A percentile compares a stretch with the other conserved stretches of the same genome.
These are phyloP conservation scores for Ctenoplectra terminalis DNA, from an alignment of 1,140 invertebrate species.

Conservation along the genomic window DNA sequence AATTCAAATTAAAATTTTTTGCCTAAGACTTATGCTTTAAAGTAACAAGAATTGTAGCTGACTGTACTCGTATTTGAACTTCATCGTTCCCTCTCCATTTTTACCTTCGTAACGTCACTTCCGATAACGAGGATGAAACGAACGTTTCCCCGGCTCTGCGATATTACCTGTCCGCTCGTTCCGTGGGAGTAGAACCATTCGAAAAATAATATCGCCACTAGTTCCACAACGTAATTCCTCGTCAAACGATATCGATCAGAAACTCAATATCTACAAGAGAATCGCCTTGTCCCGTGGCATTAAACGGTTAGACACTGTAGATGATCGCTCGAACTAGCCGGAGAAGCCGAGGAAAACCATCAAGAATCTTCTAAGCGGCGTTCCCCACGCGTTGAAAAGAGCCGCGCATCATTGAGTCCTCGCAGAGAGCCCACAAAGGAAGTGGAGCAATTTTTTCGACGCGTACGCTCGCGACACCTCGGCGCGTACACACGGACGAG, in stretches of 20 bases:
- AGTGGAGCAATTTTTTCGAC: conserved; percentile 33
- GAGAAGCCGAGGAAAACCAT: not conserved
- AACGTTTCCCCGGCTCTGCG: conserved; percentile 27
- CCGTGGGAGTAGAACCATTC: not conserved
- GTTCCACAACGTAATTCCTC: not conserved
- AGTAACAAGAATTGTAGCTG: conserved; percentile 30
- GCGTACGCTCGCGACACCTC: conserved; percentile 8
- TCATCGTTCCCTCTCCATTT: too few species aligned
- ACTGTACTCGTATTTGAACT: conserved; percentile 26
- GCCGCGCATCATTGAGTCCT: not conserved
- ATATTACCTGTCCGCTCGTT: conserved; percentile 46
- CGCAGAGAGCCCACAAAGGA: not conserved
- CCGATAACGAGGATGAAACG: conserved; percentile 55
- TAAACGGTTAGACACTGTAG: not conserved
- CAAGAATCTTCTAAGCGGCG: not conserved
- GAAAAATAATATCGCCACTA: not conserved
- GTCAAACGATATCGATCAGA: not conserved
- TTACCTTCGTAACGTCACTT: conserved; percentile 46
- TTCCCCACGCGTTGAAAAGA: not conserved
- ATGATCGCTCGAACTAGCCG: not conserved
- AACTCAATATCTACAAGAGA: not conserved
- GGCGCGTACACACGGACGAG: not conserved
- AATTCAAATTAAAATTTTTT: too few species aligned
- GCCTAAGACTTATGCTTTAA: too few species aligned
- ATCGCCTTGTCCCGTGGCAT: not conserved